Evolutionary conservation across 1,140 invertebrate genomes (phyloP).

Genomic region (Aphaenogaster ashmeadi): DNA sequence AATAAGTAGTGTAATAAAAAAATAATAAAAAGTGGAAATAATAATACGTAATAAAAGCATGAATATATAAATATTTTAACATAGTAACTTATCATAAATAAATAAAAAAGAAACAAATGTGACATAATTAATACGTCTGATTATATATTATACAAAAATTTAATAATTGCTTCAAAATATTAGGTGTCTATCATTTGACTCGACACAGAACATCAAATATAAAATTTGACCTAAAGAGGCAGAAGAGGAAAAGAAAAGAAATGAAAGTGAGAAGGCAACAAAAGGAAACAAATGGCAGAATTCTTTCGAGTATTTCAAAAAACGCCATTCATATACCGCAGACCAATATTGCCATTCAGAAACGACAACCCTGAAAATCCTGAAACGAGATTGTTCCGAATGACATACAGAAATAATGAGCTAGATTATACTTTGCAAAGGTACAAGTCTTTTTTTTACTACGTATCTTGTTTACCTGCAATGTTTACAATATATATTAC

Average conservation of each 20-base stretch:
- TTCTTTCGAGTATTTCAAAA: constrained; percentile 64
- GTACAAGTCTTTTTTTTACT: constrained; percentile 28
- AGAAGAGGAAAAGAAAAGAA: neutral
- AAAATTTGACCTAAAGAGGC: neutral
- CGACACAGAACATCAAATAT: neutral
- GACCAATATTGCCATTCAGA: constrained; percentile 74
- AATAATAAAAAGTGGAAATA: neutral
- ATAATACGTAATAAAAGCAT: neutral
- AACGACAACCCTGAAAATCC: constrained; percentile 66
- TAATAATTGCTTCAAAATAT: neutral
- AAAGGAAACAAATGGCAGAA: constrained; percentile 23
- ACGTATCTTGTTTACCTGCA: neutral
- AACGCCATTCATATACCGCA: constrained; percentile 72
- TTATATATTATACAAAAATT: neutral
- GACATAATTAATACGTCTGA: neutral
- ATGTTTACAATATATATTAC: constrained; percentile 32
- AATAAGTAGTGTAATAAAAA: constrained; percentile 28
- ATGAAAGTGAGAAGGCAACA: constrained; percentile 14
- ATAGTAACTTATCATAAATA: neutral
- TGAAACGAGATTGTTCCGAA: constrained; percentile 63
- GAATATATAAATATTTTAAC: neutral
- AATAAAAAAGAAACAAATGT: neutral
- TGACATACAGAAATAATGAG: constrained; percentile 41
- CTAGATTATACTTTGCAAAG: constrained; percentile 50
- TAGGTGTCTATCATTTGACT: neutral